phyloP scores from a whole-genome alignment of 1,140 invertebrate species.

The Mya arenaria region DNA sequence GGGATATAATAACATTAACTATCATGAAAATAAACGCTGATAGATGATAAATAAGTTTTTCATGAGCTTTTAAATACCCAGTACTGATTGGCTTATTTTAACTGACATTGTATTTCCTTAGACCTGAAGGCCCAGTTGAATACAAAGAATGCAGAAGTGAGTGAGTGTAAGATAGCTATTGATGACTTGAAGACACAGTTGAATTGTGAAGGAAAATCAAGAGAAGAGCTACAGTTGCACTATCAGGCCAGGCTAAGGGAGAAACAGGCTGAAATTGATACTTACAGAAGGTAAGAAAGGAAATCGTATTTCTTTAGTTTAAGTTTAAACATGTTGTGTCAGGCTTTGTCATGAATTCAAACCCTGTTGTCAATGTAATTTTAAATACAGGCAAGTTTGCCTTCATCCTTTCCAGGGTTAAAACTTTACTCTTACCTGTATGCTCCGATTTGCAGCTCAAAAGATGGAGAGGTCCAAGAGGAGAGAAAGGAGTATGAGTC shows the following conservation, averaged over 20 bases:
- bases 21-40: too few relatives aligned
- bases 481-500: conserved; percentile 78
- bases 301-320: neutral
- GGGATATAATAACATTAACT: too few relatives aligned
- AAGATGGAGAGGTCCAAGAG: conserved; percentile 74
- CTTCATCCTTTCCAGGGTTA: too few relatives aligned
- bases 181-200: conserved; percentile 74
- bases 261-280: conserved; percentile 79
- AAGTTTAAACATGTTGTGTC: too few relatives aligned
- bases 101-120: conserved; percentile 46
- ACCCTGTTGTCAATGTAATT: too few relatives aligned
- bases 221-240: conserved; percentile 77
- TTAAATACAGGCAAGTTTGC: too few relatives aligned
- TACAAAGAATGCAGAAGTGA: conserved; percentile 75
- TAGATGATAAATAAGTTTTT: too few relatives aligned
- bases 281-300: conserved; percentile 73
- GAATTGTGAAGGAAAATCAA: conserved; percentile 67
- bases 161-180: conserved; percentile 78
- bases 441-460: conserved; percentile 71
- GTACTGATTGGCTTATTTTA: neutral
- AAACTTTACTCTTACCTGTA: too few relatives aligned
- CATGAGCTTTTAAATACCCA: too few relatives aligned
- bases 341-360: too few relatives aligned
- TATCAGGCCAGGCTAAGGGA: conserved; percentile 78
- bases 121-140: conserved; percentile 71